A percentile compares a stretch with the other conserved stretches of the same genome.
phyloP scores from a whole-genome alignment of 2,888 invertebrate genomes.

The Trypoxylon attenuatum region DNA sequence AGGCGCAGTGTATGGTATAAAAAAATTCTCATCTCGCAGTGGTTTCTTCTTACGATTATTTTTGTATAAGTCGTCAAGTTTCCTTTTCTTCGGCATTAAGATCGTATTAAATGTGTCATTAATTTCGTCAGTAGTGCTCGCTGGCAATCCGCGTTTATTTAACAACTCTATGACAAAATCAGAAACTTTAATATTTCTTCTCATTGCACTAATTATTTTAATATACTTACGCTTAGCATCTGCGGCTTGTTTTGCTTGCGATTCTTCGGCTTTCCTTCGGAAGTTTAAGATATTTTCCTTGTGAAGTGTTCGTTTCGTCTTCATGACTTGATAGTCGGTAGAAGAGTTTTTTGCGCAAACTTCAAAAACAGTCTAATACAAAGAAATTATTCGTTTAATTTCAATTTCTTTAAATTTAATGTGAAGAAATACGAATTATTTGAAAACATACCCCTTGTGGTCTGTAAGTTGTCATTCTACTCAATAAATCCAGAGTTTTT shows the following conservation, averaged over 20 bases:
- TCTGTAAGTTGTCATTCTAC: conserved; percentile 84
- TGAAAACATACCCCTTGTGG: conserved; percentile 83
- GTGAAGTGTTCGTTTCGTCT: conserved; percentile 87
- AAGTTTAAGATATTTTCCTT: conserved; percentile 77
- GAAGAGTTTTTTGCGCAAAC: conserved; percentile 88
- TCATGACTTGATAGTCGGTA: conserved; percentile 88
- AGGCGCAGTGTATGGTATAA: conserved; percentile 88
- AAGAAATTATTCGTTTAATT: conserved; percentile 10
- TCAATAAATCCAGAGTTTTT: conserved; percentile 73
- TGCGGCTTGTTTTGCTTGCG: conserved; percentile 42
- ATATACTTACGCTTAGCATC: conserved; percentile 17
- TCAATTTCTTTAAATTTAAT: neutral
- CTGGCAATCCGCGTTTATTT: conserved; percentile 60
- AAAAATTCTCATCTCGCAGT: conserved; percentile 85
- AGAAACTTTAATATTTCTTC: neutral
- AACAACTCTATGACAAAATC: conserved; percentile 17
- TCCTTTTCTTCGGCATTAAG: conserved; percentile 77
- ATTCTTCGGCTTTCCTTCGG: conserved; percentile 72
- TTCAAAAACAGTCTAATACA: conserved; percentile 93
- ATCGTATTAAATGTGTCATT: conserved; percentile 78
- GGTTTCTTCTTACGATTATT: conserved; percentile 76
- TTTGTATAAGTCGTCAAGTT: conserved; percentile 78
- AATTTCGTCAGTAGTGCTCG: conserved; percentile 77
- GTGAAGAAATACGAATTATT: neutral
- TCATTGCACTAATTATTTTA: neutral